These are phyloP conservation scores for Oxytorus armatus DNA, from an alignment of 2,888 invertebrate genomes.

Conservation along the genomic window DNA sequence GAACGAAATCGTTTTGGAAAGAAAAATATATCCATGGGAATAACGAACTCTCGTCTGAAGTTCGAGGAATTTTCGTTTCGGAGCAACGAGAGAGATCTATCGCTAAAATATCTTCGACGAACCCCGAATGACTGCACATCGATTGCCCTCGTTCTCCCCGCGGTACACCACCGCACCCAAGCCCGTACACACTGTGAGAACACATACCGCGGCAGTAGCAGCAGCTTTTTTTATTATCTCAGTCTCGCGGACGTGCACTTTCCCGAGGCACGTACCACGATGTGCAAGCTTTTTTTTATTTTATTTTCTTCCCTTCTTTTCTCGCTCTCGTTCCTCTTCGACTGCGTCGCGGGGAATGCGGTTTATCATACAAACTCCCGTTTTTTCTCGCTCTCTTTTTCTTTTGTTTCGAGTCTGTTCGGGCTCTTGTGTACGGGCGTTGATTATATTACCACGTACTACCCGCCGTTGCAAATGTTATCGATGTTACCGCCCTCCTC, in stretches of 20 bases:
- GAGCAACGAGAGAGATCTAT: conserved; percentile 23
- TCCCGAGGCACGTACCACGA: conserved; percentile 54
- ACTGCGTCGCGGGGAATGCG: conserved; percentile 49
- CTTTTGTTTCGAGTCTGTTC: neutral
- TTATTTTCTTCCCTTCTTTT: conserved; percentile 4
- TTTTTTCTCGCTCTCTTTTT: conserved; percentile 21
- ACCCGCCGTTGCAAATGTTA: conserved; percentile 31
- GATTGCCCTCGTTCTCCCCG: conserved; percentile 63
- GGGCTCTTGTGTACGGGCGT: conserved; percentile 29
- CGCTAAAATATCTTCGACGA: conserved; percentile 45
- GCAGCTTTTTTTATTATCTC: conserved; percentile 60
- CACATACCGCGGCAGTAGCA: conserved; percentile 19
- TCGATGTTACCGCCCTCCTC: conserved; percentile 1
- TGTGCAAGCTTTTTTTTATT: conserved; percentile 58
- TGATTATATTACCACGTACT: conserved; percentile 53
- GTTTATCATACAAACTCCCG: conserved; percentile 58
- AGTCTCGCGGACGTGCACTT: conserved; percentile 54
- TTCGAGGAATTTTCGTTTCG: neutral
- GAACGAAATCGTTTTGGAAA: no score
- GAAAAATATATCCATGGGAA: no score
- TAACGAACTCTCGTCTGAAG: neutral
- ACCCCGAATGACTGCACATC: conserved; percentile 52
- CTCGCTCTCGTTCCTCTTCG: conserved; percentile 44
- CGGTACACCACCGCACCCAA: conserved; percentile 8
- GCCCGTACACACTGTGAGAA: conserved; percentile 10